Conservation (phyloP, 2,888 invertebrate genomes). For the Drosophila mulleri region DNA sequence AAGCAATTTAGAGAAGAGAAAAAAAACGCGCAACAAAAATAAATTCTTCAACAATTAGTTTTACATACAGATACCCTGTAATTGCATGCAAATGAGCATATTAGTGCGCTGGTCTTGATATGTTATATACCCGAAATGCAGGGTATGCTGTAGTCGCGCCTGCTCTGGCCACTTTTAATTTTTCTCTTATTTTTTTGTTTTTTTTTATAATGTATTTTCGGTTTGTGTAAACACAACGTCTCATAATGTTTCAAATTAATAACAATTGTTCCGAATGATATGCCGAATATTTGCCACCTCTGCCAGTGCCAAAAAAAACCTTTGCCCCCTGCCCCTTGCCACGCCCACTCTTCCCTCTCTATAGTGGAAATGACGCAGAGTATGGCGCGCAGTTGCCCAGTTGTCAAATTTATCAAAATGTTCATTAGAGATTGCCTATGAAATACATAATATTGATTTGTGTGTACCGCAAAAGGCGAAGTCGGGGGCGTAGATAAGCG, state of each 20-base stretch:
- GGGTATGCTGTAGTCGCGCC: background rate
- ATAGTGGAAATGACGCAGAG: slow-evolving; percentile 36
- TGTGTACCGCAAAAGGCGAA: background rate
- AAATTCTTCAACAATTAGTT: slow-evolving; percentile 27
- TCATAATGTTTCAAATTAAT: slow-evolving; percentile 74
- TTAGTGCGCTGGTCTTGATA: background rate
- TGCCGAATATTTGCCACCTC: slow-evolving; percentile 44
- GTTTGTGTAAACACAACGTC: slow-evolving; percentile 67
- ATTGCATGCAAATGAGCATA: slow-evolving; percentile 12
- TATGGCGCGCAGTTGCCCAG: slow-evolving; percentile 4
- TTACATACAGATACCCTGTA: slow-evolving; percentile 1
- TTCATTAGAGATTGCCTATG: background rate
- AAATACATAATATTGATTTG: slow-evolving; percentile 2
- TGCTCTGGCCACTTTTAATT: slow-evolving; percentile 19
- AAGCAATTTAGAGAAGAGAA: slow-evolving; percentile 25
- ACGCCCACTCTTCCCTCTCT: too few relatives aligned
- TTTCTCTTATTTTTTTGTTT: slow-evolving; percentile 18
- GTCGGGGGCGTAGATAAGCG: background rate
- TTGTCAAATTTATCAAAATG: slow-evolving; percentile 42
- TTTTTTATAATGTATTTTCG: slow-evolving; percentile 6
- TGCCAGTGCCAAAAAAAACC: slow-evolving; percentile 22
- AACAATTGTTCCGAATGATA: slow-evolving; percentile 65
- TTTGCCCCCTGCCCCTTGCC: too few relatives aligned
- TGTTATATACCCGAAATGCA: background rate
- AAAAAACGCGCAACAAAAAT: slow-evolving; percentile 9